Evolutionary conservation across 2,113 vertebrate genomes (phyloP), one percentile per base, ranked within the genome.

Genomic region (Trogon melanurus): DNA sequence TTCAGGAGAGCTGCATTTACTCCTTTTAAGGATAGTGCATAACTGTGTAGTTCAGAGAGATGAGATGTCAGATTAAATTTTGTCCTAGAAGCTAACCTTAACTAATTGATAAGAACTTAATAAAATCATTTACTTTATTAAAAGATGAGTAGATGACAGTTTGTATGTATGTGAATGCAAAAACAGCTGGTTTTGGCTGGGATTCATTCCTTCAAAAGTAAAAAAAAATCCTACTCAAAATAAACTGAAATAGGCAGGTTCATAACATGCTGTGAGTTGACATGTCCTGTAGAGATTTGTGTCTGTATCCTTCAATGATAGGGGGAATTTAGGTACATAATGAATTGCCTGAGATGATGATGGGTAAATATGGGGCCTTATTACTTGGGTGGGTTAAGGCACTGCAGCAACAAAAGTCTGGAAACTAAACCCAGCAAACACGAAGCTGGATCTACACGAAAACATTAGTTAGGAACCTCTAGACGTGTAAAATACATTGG

Each of bases 381-480:
- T 66, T 30, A 72, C 44, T 29, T 87, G 32, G 5, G 18, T 56
- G 16, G 29, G 36, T 7, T 70, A 91, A 70, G 36, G 30, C 25
- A 70, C 21, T 44, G 29, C 44, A 80, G 61, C 23, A 78, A 36
- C 2, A 22, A 25, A 54, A 36, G 47, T n/a, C 54, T 54, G 44
- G 83, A 92, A 70, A 22, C 6, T 83, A 21, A 91, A 60, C 38
- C 32, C 7, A 75, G 27, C 14, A 71, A 74, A 64, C 1, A 0
- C 48, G 32, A 90, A 88, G 83, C 15, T 71, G 32, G 16, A 86
- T 74, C 25, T 89, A n/a, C 10, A 72, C 29, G 53, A 66, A 94
- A 62, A 8, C 41, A n/a, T 5, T 22, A 51, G 14, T 56, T 25
- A 65, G 13, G 26, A 73, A 60, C 29, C 5, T 4, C 18, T 60